These are phyloP conservation scores for Prolemur simus DNA, from an alignment of 2,113 vertebrate genomes.

Conservation along the genomic window DNA sequence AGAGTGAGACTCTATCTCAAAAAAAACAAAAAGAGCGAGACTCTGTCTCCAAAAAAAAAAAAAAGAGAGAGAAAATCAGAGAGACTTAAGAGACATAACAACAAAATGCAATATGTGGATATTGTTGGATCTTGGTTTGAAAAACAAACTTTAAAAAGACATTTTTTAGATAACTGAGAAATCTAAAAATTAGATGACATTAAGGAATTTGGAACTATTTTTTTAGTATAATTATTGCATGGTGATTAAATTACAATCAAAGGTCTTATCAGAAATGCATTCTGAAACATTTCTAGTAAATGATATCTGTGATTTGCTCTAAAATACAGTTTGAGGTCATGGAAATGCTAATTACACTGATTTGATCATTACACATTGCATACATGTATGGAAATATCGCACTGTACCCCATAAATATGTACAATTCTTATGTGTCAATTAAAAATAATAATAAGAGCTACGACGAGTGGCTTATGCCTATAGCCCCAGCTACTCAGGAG, in stretches of 20 bases:
- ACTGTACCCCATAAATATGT: background rate
- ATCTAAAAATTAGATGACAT: background rate
- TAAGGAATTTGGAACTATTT: background rate
- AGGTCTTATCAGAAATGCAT: background rate
- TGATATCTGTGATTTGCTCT: background rate
- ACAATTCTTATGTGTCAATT: background rate
- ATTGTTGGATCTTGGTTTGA: background rate
- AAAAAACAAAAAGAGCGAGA: no score
- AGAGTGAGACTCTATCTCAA: no score
- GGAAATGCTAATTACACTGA: background rate
- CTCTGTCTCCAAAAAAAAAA: no score
- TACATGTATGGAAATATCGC: background rate
- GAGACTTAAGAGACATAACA: background rate
- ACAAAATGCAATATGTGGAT: background rate
- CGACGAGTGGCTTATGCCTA: no score
- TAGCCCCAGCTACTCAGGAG: no score
- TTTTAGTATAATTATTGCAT: background rate
- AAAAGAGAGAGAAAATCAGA: background rate
- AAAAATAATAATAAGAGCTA: background rate
- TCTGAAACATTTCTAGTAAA: background rate
- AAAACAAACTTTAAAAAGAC: background rate
- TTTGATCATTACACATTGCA: background rate
- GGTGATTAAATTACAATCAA: background rate
- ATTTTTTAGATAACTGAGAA: background rate
- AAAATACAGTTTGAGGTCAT: background rate